phyloP scores from a whole-genome alignment of 2,113 vertebrate species.

The Oncorhynchus nerka region DNA sequence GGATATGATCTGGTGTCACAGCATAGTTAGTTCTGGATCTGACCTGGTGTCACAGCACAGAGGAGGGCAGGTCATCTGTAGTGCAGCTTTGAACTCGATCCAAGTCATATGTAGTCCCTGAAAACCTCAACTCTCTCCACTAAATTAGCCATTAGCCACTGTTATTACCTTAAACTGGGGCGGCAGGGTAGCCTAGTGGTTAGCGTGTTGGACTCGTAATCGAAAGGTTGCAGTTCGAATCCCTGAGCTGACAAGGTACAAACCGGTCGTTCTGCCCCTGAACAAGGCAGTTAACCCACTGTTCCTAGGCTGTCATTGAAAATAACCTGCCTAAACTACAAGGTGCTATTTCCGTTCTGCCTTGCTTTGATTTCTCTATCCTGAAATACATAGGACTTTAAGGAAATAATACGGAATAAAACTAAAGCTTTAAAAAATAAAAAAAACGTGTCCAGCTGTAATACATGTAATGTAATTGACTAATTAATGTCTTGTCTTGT shows the following conservation, averaged over 20 bases:
- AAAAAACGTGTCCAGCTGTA: neutral
- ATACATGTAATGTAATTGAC: neutral
- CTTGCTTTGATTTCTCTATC: neutral
- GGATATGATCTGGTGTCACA: neutral
- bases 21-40: neutral
- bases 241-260: too few species aligned
- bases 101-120: neutral
- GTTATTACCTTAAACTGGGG: too few species aligned
- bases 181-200: too few species aligned
- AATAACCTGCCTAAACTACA: neutral
- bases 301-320: too few species aligned
- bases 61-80: neutral
- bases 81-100: constrained; percentile 30
- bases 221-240: too few species aligned
- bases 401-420: neutral
- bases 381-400: neutral
- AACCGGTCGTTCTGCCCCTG: too few species aligned
- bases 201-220: too few species aligned
- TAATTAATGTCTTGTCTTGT: constrained; percentile 7
- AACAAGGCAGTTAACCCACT: too few species aligned
- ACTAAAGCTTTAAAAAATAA: neutral
- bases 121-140: neutral
- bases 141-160: constrained; percentile 14
- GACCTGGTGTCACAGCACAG: neutral
- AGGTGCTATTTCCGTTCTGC: neutral